These are phyloP conservation scores for Heliconius himera DNA, from an alignment of 1,140 invertebrate species.

Conservation along the genomic window DNA sequence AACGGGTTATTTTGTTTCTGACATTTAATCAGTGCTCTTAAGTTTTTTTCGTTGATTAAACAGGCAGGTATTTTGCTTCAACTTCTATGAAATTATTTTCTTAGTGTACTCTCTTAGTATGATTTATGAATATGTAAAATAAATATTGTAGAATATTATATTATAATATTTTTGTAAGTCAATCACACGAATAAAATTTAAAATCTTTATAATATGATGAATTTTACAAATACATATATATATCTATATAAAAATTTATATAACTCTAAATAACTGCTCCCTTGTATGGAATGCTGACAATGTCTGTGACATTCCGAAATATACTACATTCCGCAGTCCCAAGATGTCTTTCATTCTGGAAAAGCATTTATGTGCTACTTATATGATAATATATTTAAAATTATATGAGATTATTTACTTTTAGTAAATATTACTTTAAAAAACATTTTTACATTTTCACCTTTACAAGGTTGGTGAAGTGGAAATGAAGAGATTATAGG, in stretches of 20 bases:
- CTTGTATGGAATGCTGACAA: constrained; percentile 6
- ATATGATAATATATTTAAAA: background rate
- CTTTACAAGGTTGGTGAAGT: too few species aligned
- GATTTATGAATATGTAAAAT: background rate
- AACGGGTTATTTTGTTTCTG: constrained; percentile 17
- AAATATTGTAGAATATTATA: too few species aligned
- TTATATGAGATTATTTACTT: background rate
- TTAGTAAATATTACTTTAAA: too few species aligned
- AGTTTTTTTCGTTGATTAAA: constrained; percentile 13
- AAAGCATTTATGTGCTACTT: constrained; percentile 2
- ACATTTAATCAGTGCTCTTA: constrained; percentile 18
- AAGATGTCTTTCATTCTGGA: constrained; percentile 6
- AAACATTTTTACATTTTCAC: too few species aligned
- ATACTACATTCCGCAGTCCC: constrained; percentile 3
- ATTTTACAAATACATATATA: background rate
- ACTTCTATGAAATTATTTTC: background rate
- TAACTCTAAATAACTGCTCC: background rate
- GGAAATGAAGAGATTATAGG: too few species aligned
- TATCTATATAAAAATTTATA: background rate
- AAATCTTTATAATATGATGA: too few species aligned
- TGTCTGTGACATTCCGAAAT: constrained; percentile 6
- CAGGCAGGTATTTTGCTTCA: background rate
- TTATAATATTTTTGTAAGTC: too few species aligned
- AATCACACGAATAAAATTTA: too few species aligned
- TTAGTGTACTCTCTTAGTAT: background rate